Evolutionary conservation across 64 coral and sea anemone species (phyloP).

Genomic region (Stichodactyla helianthus): DNA sequence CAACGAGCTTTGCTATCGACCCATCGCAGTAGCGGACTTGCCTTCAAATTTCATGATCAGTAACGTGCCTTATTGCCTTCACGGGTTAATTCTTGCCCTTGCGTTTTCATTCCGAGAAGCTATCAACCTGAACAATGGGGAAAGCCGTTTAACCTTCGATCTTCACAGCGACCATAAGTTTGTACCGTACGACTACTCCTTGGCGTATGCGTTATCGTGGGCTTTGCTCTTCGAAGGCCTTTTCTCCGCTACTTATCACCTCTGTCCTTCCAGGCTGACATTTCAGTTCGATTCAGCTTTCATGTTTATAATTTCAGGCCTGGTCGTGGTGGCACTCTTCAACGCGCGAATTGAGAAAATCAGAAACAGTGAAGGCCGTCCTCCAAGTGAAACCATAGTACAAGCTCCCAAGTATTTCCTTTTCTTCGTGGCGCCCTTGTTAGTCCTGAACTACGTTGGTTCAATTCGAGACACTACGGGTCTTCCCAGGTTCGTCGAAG

Average conservation of each 20-base stretch:
- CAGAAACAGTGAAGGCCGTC: not conserved
- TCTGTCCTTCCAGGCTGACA: slow-evolving; percentile 81
- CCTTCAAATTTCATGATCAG: slow-evolving; percentile 90
- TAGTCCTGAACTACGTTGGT: slow-evolving; percentile 76
- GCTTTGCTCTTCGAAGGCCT: slow-evolving; percentile 78
- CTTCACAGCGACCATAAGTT: not conserved
- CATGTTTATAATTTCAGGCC: slow-evolving; percentile 86
- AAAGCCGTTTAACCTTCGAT: not conserved
- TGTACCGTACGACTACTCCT: slow-evolving; percentile 69
- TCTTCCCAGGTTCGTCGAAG: slow-evolving; percentile 59
- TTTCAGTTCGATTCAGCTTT: slow-evolving; percentile 95
- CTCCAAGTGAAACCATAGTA: slow-evolving; percentile 51
- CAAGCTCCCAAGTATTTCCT: slow-evolving; percentile 91
- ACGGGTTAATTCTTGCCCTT: slow-evolving; percentile 55
- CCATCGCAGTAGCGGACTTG: slow-evolving; percentile 77
- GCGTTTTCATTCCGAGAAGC: slow-evolving; percentile 79
- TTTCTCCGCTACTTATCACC: slow-evolving; percentile 83
- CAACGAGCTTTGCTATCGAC: slow-evolving; percentile 90
- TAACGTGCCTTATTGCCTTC: slow-evolving; percentile 75
- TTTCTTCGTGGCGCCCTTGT: slow-evolving; percentile 78
- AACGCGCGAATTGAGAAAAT: slow-evolving; percentile 49
- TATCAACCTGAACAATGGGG: slow-evolving; percentile 22
- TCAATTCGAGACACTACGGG: slow-evolving; percentile 64
- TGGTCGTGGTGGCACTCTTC: slow-evolving; percentile 69
- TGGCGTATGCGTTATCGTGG: slow-evolving; percentile 78